phyloP scores from a whole-genome alignment of 2,113 vertebrate genomes.

The Andinoacara biseriatus region DNA sequence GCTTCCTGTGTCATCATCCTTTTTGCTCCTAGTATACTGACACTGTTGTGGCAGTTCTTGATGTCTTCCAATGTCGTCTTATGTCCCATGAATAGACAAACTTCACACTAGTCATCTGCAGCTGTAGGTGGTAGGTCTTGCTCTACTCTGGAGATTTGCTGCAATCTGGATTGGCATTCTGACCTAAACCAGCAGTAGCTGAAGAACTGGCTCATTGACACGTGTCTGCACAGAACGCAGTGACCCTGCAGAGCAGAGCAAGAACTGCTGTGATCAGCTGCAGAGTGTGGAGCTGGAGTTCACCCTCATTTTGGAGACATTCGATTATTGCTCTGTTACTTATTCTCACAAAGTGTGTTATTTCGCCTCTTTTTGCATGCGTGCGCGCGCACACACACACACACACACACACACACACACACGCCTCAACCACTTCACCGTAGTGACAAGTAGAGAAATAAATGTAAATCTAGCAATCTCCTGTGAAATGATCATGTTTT shows the following conservation, averaged over 20 bases:
- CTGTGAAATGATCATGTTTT: not conserved
- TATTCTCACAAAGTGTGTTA: not conserved
- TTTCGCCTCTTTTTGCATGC: not conserved
- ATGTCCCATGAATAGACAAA: not conserved
- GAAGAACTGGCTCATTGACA: not conserved
- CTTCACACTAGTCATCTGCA: not conserved
- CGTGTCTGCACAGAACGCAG: not conserved
- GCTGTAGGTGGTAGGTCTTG: not conserved
- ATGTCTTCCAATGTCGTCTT: not conserved
- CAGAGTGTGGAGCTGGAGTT: not conserved
- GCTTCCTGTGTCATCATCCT: too few species aligned
- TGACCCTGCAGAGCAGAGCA: not conserved
- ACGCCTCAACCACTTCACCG: not conserved
- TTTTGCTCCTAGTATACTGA: not conserved
- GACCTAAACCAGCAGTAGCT: not conserved
- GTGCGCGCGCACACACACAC: not conserved
- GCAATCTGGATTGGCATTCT: not conserved
- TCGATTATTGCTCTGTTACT: not conserved
- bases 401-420: not conserved
- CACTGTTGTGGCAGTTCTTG: not conserved
- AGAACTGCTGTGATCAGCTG: not conserved
- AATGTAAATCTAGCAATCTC: not conserved
- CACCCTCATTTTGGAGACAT: not conserved
- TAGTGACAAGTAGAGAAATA: not conserved
- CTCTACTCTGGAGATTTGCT: not conserved